phyloP scores from a whole-genome alignment of 2,113 vertebrate genomes.

The Melospiza melodia region DNA sequence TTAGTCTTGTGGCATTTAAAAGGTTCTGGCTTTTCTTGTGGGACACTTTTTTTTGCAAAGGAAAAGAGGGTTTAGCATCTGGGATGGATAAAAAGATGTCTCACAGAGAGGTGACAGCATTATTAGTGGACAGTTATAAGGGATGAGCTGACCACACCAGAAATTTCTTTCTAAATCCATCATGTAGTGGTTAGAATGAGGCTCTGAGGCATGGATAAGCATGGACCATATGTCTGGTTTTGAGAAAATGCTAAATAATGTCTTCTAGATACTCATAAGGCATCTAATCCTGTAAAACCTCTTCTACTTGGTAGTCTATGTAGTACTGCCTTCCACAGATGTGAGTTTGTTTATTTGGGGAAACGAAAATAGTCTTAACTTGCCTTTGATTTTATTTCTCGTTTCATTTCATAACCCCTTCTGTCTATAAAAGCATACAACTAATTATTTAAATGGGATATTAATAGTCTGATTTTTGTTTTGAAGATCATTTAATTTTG shows the following conservation, averaged over 20 bases:
- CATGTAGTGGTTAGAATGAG: neutral
- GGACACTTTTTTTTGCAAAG: neutral
- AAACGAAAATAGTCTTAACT: neutral
- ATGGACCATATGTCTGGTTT: neutral
- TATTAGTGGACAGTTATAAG: neutral
- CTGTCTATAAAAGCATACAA: neutral
- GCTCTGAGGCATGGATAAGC: neutral
- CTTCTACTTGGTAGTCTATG: neutral
- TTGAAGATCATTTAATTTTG: neutral
- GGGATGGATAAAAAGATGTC: neutral
- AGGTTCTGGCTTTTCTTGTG: neutral
- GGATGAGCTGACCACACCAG: neutral
- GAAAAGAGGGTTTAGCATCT: neutral
- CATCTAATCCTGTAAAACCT: neutral
- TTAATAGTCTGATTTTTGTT: neutral
- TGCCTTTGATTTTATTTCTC: neutral
- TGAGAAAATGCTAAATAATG: neutral
- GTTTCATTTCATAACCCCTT: neutral
- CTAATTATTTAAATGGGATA: neutral
- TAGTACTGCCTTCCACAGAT: neutral
- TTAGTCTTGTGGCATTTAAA: neutral
- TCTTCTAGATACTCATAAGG: neutral
- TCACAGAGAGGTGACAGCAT: neutral
- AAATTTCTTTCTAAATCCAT: neutral
- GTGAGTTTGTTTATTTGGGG: neutral